Conservation (phyloP, 2,888 invertebrate genomes). For the Drosophila longiperda region DNA sequence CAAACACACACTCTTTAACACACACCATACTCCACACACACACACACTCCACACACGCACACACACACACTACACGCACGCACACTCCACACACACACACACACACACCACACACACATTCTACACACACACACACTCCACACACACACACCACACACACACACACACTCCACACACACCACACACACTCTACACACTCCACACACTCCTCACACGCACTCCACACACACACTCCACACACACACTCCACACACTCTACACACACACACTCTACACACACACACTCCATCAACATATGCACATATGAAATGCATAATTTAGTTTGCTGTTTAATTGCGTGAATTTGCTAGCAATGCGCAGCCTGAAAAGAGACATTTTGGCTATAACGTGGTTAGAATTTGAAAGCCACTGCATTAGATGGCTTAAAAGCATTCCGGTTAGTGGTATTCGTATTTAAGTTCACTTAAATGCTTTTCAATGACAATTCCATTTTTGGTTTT, state of each 20-base stretch:
- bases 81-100: constrained; percentile 16
- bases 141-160: no score
- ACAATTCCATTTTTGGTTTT: not conserved
- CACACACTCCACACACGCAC: not conserved
- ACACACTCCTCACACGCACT: constrained; percentile 2
- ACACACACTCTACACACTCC: constrained; percentile 16
- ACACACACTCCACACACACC: not conserved
- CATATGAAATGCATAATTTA: constrained; percentile 74
- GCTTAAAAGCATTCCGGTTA: constrained; percentile 29
- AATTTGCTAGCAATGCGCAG: constrained; percentile 54
- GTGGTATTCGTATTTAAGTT: constrained; percentile 18
- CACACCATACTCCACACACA: not conserved
- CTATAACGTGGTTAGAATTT: constrained; percentile 35
- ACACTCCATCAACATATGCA: constrained; percentile 1
- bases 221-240: constrained; percentile 1
- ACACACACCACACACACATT: constrained; percentile 4
- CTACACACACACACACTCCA: not conserved
- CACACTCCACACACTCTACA: no score
- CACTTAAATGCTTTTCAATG: not conserved
- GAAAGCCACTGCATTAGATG: constrained; percentile 34
- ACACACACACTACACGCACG: not conserved
- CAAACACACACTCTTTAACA: not conserved
- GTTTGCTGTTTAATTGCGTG: constrained; percentile 78
- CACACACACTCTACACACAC: not conserved
- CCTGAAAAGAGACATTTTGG: constrained; percentile 30